Conservation (phyloP, 2,797 vertebrate genomes). For the Parauchenoglanis punctatus region DNA sequence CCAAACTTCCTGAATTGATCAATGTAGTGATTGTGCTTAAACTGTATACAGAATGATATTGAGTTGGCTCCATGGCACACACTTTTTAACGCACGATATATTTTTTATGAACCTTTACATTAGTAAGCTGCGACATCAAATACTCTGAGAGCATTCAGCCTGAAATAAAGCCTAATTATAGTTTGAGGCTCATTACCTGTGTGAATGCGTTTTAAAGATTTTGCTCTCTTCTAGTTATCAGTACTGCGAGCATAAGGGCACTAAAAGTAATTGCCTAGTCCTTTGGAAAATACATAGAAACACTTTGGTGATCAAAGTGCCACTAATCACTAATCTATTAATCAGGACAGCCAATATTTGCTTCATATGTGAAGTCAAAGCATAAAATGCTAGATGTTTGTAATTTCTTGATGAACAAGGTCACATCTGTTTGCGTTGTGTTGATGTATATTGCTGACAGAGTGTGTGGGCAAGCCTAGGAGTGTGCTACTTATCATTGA, state of each 20-base stretch:
- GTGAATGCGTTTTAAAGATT: conserved; percentile 1
- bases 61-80: not conserved
- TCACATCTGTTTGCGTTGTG: conserved; percentile 18
- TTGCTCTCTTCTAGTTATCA: not conserved
- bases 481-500: not conserved
- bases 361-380: not conserved
- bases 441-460: conserved; percentile 7
- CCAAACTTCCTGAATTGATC: not conserved
- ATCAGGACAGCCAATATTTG: not conserved
- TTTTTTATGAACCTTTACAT: conserved; percentile 17
- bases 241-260: not conserved
- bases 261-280: not conserved
- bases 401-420: conserved; percentile 25
- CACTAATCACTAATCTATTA: not conserved
- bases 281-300: conserved; percentile 3
- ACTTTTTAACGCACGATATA: conserved; percentile 6
- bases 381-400: not conserved
- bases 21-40: not conserved
- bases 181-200: conserved; percentile 4
- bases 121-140: conserved; percentile 1
- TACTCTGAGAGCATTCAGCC: not conserved
- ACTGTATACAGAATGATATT: not conserved
- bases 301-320: not conserved
- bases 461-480: not conserved
- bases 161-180: conserved; percentile 6